Evolutionary conservation across 2,113 vertebrate species (phyloP), one percentile per base, ranked within the genome.

Genomic region (Vicugna pacos): DNA sequence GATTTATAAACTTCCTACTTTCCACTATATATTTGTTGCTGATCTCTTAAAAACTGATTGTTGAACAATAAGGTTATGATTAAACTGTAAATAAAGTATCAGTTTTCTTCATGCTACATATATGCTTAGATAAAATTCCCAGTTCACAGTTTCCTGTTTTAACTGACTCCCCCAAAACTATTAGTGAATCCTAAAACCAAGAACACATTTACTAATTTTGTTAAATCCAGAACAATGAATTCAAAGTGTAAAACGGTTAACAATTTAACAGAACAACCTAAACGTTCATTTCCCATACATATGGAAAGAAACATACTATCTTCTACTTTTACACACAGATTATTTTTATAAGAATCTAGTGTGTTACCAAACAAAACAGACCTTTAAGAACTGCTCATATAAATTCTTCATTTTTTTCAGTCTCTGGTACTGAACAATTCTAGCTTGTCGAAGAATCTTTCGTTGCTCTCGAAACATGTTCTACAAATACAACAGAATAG

Each of bases 381-480:
- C 99, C 99, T 99, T 99, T 19, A 99, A 79, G 94, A 99, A 99
- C 73, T 99, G 99, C 88, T 99, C 99, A 54, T 99, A 99, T 8
- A 99, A 96, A 84, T 99, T 99, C 97, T 98, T 99, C 92, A 99
- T 98, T 4, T 98, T 98, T 98, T 99, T 99, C 94, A 99, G 98
- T 96, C 99, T 99, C 97, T 99, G 99, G 91, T 96, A 99, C 67
- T 99, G 99, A 67, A 99, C 98, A 50, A 99, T 98, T 98, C 99
- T 97, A 95, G 99, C 98, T 97, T 99, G 99, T 92, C 99, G 99
- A 95, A 99, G 98, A 97, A 99, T 93, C 69, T 99, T 99, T 96
- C 99, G 98, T 96, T 99, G 99, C 97, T 99, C 99, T 52, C 98
- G 97, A 97, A 99, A 98, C 95, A 99, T 97, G 95, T 98, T 99